Conservation (phyloP, 1,140 invertebrate species). For the Eciton burchellii region DNA sequence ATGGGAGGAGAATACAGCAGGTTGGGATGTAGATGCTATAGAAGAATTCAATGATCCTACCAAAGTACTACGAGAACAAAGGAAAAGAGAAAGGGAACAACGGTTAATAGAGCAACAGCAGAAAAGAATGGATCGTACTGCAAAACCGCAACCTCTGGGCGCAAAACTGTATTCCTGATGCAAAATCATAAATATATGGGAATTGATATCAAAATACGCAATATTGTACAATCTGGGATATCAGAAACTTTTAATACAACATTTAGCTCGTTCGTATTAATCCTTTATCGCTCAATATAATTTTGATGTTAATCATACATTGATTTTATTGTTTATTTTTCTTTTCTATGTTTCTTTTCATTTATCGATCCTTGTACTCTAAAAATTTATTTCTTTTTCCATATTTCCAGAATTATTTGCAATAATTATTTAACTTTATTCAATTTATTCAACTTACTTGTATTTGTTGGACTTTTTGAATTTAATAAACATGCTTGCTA, state of each 20-base stretch:
- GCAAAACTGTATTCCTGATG: slow-evolving; percentile 84
- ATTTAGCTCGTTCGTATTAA: slow-evolving; percentile 25
- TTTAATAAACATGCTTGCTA: too few species aligned
- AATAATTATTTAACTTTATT: background rate
- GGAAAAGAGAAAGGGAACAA: slow-evolving; percentile 83
- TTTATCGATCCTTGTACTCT: background rate
- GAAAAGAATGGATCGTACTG: slow-evolving; percentile 82
- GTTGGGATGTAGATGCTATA: slow-evolving; percentile 85
- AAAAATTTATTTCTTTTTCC: background rate
- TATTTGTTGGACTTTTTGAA: slow-evolving; percentile 1
- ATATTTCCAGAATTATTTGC: background rate
- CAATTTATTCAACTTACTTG: background rate
- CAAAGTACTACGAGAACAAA: slow-evolving; percentile 83
- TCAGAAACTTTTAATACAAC: slow-evolving; percentile 27
- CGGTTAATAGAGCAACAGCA: slow-evolving; percentile 85
- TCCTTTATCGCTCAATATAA: background rate
- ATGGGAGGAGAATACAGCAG: slow-evolving; percentile 85
- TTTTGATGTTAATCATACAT: background rate
- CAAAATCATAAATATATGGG: slow-evolving; percentile 20
- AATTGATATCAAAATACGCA: slow-evolving; percentile 36
- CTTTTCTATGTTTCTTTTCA: background rate
- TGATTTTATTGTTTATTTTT: background rate
- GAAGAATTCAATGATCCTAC: slow-evolving; percentile 83
- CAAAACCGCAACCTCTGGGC: slow-evolving; percentile 81
- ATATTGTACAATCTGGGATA: slow-evolving; percentile 35